phyloP scores from a whole-genome alignment of 2,113 vertebrate genomes.

The Heteronetta atricapilla region DNA sequence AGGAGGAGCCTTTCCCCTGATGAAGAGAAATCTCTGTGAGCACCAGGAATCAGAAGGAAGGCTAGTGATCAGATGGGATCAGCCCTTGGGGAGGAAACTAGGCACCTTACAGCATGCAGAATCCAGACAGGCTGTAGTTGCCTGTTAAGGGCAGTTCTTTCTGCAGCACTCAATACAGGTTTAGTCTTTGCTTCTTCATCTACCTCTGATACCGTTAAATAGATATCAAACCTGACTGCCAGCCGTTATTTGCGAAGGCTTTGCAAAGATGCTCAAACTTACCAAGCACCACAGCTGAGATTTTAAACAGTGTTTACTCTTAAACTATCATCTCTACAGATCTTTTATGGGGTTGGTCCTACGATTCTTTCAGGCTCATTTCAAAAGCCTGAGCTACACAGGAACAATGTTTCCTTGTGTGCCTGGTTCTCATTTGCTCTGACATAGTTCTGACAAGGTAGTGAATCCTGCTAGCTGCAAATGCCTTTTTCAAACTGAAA shows the following conservation, averaged over 20 bases:
- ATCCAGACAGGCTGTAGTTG: background rate
- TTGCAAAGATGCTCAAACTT: background rate
- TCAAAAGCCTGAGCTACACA: background rate
- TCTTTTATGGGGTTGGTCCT: background rate
- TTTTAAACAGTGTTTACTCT: background rate
- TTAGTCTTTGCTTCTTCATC: background rate
- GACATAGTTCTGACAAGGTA: background rate
- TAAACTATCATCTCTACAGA: background rate
- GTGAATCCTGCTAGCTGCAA: background rate
- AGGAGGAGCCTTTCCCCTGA: background rate
- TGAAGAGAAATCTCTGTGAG: background rate
- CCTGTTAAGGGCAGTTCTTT: background rate
- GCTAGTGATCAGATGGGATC: background rate
- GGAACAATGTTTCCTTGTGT: background rate
- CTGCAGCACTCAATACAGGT: background rate
- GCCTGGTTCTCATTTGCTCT: background rate
- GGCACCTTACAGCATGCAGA: background rate
- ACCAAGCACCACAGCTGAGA: background rate
- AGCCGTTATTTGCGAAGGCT: background rate
- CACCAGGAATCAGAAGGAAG: background rate
- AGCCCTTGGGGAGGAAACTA: background rate
- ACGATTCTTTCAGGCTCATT: background rate
- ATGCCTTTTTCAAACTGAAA: background rate
- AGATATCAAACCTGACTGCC: background rate
- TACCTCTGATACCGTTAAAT: background rate